A percentile compares a stretch with the other conserved stretches of the same genome.
Conservation (phyloP, 2,113 vertebrate species). For the Dipodomys spectabilis region DNA sequence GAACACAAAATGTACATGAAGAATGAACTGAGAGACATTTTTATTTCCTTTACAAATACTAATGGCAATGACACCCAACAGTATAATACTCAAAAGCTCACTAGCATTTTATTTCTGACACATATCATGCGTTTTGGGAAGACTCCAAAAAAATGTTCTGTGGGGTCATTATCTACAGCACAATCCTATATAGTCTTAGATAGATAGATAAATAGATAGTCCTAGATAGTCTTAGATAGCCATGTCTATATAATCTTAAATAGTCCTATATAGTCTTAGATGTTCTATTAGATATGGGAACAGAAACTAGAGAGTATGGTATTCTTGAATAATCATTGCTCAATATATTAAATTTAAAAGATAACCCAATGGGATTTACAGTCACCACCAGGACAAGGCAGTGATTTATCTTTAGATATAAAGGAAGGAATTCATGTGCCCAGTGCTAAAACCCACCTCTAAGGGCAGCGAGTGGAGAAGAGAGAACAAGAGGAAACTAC, state of each 20-base stretch:
- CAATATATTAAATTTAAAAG: constrained; percentile 13
- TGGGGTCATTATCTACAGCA: background rate
- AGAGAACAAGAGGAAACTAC: background rate
- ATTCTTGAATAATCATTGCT: background rate
- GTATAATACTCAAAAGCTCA: background rate
- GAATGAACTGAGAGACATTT: background rate
- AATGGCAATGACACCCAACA: background rate
- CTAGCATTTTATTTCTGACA: constrained; percentile 9
- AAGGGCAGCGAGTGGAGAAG: background rate
- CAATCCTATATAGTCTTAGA: background rate
- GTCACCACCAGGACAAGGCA: background rate
- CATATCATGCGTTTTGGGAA: background rate
- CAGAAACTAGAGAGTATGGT: background rate
- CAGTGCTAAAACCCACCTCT: background rate
- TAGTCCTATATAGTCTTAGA: background rate
- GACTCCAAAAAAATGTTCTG: background rate
- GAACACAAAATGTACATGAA: background rate
- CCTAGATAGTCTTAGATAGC: too few relatives aligned
- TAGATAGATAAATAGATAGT: too few relatives aligned
- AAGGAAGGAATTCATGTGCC: background rate
- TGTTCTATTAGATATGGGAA: too few relatives aligned
- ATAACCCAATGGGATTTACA: background rate
- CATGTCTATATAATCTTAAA: too few relatives aligned
- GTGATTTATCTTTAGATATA: background rate
- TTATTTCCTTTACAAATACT: background rate